Conservation (phyloP, 2,113 vertebrate genomes). For the Empidonax alnorum region DNA sequence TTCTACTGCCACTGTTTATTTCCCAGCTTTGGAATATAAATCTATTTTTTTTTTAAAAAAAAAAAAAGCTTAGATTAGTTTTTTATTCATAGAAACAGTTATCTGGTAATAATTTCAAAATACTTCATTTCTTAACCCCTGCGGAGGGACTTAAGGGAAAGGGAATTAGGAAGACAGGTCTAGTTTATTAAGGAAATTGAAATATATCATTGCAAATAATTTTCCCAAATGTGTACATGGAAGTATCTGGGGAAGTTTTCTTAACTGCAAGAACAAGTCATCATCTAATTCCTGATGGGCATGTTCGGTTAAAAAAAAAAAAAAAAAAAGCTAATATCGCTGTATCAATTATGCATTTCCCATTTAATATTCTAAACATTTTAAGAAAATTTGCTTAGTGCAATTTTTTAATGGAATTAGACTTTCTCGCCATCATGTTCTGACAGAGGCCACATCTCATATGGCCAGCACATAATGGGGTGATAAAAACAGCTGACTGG, state of each 20-base stretch:
- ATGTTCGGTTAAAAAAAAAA: not conserved
- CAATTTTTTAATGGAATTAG: constrained; percentile 61
- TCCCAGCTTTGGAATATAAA: constrained; percentile 23
- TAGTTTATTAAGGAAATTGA: constrained; percentile 68
- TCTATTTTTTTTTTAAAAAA: not conserved
- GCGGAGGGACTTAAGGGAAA: constrained; percentile 29
- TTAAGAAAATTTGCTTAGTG: constrained; percentile 57
- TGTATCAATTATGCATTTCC: constrained; percentile 59
- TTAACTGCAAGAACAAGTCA: constrained; percentile 52
- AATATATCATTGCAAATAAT: constrained; percentile 57
- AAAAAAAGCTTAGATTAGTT: not conserved
- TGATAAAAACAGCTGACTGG: not conserved
- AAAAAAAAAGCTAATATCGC: constrained; percentile 24
- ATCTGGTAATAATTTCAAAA: constrained; percentile 32
- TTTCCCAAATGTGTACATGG: constrained; percentile 36
- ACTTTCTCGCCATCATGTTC: constrained; percentile 13
- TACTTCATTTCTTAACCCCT: constrained; percentile 33
- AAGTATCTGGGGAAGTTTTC: constrained; percentile 50
- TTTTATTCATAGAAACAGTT: constrained; percentile 36
- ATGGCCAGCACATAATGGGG: not conserved
- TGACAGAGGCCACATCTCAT: constrained; percentile 45
- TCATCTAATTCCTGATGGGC: constrained; percentile 68
- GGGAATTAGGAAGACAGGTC: constrained; percentile 30
- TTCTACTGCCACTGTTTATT: constrained; percentile 35
- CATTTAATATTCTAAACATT: constrained; percentile 72